Conservation (phyloP, 1,140 invertebrate species). For the Hypsibius dujardini region DNA sequence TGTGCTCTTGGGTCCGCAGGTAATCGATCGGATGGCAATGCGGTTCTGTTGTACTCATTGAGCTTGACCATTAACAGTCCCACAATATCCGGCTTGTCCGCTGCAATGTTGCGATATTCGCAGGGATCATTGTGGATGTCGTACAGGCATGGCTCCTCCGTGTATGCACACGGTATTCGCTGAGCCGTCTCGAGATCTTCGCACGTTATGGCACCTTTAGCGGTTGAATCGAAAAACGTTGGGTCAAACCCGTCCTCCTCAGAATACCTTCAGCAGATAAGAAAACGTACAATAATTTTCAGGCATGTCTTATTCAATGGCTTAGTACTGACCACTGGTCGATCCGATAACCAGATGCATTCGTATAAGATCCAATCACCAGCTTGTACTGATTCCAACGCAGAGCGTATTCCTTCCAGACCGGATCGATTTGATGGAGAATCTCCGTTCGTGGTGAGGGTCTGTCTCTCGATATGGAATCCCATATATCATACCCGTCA, state of each 20-base stretch:
- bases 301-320: neutral
- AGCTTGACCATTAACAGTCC: neutral
- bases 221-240: neutral
- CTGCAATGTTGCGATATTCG: neutral
- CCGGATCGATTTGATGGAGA: neutral
- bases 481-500: neutral
- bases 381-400: constrained; percentile 1
- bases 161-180: neutral
- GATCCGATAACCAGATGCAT: neutral
- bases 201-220: neutral
- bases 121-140: neutral
- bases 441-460: neutral
- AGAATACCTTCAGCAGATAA: neutral
- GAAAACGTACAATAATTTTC: neutral
- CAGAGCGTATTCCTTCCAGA: neutral
- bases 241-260: neutral
- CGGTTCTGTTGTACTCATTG: neutral
- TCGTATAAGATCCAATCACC: neutral
- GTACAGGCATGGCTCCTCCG: neutral
- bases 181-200: too few species aligned
- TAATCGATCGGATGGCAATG: neutral
- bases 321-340: neutral
- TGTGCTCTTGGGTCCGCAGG: neutral
- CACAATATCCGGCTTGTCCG: neutral
- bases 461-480: neutral